phyloP scores from a whole-genome alignment of 1,140 invertebrate species.

The Drosophila gunungcola region DNA sequence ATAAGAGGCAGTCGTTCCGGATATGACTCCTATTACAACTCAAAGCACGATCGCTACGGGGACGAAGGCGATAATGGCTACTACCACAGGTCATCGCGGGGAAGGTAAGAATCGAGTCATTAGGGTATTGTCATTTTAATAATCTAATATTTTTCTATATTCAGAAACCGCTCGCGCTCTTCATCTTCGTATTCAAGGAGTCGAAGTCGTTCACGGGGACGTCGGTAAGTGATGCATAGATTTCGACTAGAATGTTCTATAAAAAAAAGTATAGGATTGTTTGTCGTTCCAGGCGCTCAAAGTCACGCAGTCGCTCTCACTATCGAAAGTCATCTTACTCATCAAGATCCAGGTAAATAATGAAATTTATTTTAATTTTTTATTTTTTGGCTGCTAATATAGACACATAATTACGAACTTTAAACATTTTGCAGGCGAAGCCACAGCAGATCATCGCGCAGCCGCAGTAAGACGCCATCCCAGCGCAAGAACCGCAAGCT shows the following conservation, averaged over 20 bases:
- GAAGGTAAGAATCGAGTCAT: slow-evolving; percentile 33
- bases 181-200: slow-evolving; percentile 76
- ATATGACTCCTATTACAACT: slow-evolving; percentile 71
- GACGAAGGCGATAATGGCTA: slow-evolving; percentile 61
- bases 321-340: slow-evolving; percentile 79
- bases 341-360: slow-evolving; percentile 61
- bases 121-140: neutral
- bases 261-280: slow-evolving; percentile 42
- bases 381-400: too few relatives aligned
- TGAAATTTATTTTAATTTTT: too few relatives aligned
- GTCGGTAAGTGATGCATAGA: slow-evolving; percentile 46
- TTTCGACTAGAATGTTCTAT: slow-evolving; percentile 17
- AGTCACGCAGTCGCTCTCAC: slow-evolving; percentile 72
- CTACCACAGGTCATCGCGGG: slow-evolving; percentile 61
- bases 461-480: slow-evolving; percentile 59
- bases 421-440: slow-evolving; percentile 42
- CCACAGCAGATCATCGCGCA: slow-evolving; percentile 65
- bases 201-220: slow-evolving; percentile 85
- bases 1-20: slow-evolving; percentile 49
- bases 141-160: neutral
- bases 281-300: slow-evolving; percentile 70
- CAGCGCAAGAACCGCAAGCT: slow-evolving; percentile 72
- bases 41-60: slow-evolving; percentile 60
- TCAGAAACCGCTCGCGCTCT: slow-evolving; percentile 83
- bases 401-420: neutral